Conservation (phyloP, 2,113 vertebrate genomes). For the Pseudopipra pipra region DNA sequence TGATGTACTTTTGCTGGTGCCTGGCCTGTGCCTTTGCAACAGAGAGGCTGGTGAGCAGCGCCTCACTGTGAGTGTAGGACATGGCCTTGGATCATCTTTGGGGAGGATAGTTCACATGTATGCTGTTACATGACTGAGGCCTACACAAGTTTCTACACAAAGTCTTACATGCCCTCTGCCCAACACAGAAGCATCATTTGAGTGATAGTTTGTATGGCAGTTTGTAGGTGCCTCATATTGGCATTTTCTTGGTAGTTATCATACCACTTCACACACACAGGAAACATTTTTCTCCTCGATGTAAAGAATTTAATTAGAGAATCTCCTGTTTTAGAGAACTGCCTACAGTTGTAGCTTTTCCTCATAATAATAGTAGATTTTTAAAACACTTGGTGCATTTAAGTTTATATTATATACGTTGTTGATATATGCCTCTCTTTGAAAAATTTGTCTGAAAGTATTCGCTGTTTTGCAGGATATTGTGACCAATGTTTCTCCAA, state of each 20-base stretch:
- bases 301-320: neutral
- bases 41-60: neutral
- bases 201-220: neutral
- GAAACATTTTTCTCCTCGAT: neutral
- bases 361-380: neutral
- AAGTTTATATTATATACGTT: neutral
- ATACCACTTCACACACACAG: neutral
- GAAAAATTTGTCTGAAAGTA: neutral
- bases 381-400: neutral
- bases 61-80: neutral
- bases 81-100: neutral
- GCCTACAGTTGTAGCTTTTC: neutral
- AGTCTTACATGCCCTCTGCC: neutral
- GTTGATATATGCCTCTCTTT: neutral
- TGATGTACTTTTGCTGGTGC: neutral
- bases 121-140: neutral
- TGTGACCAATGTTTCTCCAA: constrained; percentile 92
- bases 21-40: neutral
- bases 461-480: constrained; percentile 80
- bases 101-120: rapidly evolving
- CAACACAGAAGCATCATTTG: neutral
- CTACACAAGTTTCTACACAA: neutral
- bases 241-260: neutral
- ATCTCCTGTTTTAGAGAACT: neutral
- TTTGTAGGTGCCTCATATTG: neutral